phyloP scores from a whole-genome alignment of 2,113 vertebrate genomes.

The Salvelinus fontinalis region DNA sequence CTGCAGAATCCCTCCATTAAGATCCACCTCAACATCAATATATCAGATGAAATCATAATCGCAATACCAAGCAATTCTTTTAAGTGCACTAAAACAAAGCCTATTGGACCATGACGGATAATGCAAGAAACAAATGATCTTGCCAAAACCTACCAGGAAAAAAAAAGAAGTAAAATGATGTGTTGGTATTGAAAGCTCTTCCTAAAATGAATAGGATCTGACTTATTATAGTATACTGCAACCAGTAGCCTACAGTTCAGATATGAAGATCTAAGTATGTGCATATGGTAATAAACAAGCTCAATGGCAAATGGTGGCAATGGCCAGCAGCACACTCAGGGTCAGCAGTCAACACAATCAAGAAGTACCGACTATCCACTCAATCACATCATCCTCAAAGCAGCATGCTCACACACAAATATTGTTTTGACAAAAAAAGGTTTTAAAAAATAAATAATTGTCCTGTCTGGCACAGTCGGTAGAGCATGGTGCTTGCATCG shows the following conservation, averaged over 20 bases:
- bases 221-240: no score
- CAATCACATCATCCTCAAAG: neutral
- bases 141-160: neutral
- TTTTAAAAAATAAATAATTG: neutral
- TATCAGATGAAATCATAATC: conserved; percentile 3
- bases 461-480: neutral
- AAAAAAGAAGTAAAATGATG: neutral
- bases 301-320: neutral
- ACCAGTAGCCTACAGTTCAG: no score
- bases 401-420: neutral
- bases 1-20: neutral
- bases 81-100: conserved; percentile 16
- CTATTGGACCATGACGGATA: neutral
- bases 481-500: no score
- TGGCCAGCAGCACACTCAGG: neutral
- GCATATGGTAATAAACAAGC: neutral
- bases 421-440: neutral
- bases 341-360: neutral
- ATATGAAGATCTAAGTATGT: neutral
- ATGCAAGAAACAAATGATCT: conserved; percentile 4
- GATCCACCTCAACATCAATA: conserved; percentile 5
- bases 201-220: no score
- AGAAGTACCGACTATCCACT: neutral
- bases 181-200: no score
- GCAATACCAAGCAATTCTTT: conserved; percentile 8